Base-by-base conservation (phyloP, 2,797 vertebrate genomes). In the Scolopax bukidnonensis region DNA sequence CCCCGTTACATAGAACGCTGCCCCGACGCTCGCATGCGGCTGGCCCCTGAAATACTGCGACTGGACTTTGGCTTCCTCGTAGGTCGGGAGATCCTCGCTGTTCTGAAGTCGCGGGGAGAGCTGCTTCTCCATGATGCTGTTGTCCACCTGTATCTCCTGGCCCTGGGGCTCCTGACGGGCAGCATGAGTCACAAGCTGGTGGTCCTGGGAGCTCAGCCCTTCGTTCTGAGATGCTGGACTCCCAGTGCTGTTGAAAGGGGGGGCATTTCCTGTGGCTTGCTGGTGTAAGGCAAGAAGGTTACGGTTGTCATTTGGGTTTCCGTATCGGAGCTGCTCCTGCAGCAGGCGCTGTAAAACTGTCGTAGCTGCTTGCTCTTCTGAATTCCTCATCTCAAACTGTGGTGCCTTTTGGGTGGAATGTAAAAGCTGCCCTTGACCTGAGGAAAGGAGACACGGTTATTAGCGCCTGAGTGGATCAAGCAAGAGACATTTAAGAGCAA, bases 101-200 rank as follows among this genome's bases (percentile, higher is more conserved):
- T 98, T 99, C 32, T 97, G 98, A 69, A 98, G 98, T 89, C 98
- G 98, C 1, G 98, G 97, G 41, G 98, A 98, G 38, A 99, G 98
- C 96, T 99, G 98, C 92, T 99, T 99, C 97, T 99, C 99, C 98
- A 99, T 98, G 90, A 99, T 98, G 64, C 97, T 93, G n/a, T 98
- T 99, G 98, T 99, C 99, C 30, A 98, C 98, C 97, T 99, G 99
- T 84, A 99, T 98, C 97, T 99, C 99, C 98, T 99, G 99, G 87
- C 99, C 99, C 97, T 99, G 99, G 56, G 99, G 99, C 97, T 99
- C 99, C 93, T 99, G 99, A n/a, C 99, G 98, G 93, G 99, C 99
- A 84, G 99, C 98, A 97, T 99, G 99, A 84, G 99, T 98, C 86
- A 98, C 98, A 59, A 98, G 97, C 94, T 99, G 98, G 95, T 98